A percentile compares a stretch with the other conserved stretches of the same genome.
Conservation (phyloP, 2,113 vertebrate species). For the Heliornis fulica region DNA sequence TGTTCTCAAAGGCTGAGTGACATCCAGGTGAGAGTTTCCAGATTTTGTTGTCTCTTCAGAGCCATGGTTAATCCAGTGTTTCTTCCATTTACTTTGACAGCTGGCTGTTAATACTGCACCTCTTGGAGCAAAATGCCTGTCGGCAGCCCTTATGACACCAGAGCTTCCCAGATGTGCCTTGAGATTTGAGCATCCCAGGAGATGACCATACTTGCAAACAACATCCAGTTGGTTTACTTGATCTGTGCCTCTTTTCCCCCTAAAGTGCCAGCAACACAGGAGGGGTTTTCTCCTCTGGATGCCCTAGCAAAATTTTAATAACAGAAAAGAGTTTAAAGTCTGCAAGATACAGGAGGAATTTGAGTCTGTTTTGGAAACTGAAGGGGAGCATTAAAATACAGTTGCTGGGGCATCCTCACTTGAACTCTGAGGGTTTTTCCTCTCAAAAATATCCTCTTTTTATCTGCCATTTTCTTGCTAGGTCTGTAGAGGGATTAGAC, state of each 20-base stretch:
- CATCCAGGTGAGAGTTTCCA: not conserved
- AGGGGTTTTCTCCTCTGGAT: constrained; percentile 18
- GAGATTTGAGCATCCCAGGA: not conserved
- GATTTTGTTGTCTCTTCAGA: not conserved
- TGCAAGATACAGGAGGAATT: fast-evolving
- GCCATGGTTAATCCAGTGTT: not conserved
- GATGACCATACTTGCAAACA: not conserved
- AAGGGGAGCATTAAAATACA: not conserved
- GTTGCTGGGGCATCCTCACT: not conserved
- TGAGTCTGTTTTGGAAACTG: not conserved
- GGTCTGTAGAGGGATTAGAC: not conserved
- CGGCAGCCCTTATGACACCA: not conserved
- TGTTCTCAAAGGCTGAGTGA: not conserved
- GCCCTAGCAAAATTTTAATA: not conserved
- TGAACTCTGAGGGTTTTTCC: not conserved
- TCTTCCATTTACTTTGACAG: not conserved
- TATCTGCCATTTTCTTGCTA: not conserved
- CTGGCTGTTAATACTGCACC: not conserved
- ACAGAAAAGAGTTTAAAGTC: not conserved
- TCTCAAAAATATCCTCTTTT: not conserved
- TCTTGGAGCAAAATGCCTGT: not conserved
- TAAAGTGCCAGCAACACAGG: not conserved
- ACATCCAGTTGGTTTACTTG: not conserved
- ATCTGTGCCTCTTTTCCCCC: not conserved
- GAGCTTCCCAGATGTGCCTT: not conserved